Percentiles rank a stretch among this genome's conserved stretches.
These are phyloP conservation scores for Agriopis marginaria DNA, from an alignment of 2,888 invertebrate genomes.

Conservation along the genomic window DNA sequence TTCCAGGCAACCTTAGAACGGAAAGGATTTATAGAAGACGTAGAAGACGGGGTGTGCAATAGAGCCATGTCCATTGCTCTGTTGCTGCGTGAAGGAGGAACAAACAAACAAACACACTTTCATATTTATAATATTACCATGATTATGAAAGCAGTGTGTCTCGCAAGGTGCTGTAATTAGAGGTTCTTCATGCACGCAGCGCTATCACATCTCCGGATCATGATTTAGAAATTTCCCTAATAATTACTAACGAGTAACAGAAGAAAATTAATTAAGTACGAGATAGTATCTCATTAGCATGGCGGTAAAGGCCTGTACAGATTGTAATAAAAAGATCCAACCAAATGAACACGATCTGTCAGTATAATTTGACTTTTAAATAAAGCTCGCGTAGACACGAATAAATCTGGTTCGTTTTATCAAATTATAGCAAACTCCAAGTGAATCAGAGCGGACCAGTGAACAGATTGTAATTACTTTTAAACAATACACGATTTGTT, in stretches of 20 bases:
- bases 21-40: no score
- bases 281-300: constrained; percentile 44
- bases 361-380: constrained; percentile 13
- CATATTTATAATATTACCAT: background rate
- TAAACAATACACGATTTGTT: constrained; percentile 19
- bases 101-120: no score
- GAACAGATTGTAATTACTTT: constrained; percentile 13
- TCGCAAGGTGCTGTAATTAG: constrained; percentile 10
- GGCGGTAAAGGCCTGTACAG: constrained; percentile 21
- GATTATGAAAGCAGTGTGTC: constrained; percentile 13
- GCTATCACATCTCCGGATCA: constrained; percentile 33
- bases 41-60: no score
- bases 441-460: constrained; percentile 22
- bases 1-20: no score
- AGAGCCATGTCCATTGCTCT: no score
- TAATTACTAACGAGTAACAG: constrained; percentile 33
- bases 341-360: background rate
- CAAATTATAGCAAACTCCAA: constrained; percentile 3
- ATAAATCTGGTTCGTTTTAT: constrained; percentile 8
- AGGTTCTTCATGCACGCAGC: constrained; percentile 9
- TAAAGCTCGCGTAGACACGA: background rate
- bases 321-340: background rate
- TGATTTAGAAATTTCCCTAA: constrained; percentile 29
- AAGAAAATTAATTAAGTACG: constrained; percentile 35
- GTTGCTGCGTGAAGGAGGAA: no score